phyloP scores from a whole-genome alignment of 2,113 vertebrate genomes.

The Apodemus sylvaticus region DNA sequence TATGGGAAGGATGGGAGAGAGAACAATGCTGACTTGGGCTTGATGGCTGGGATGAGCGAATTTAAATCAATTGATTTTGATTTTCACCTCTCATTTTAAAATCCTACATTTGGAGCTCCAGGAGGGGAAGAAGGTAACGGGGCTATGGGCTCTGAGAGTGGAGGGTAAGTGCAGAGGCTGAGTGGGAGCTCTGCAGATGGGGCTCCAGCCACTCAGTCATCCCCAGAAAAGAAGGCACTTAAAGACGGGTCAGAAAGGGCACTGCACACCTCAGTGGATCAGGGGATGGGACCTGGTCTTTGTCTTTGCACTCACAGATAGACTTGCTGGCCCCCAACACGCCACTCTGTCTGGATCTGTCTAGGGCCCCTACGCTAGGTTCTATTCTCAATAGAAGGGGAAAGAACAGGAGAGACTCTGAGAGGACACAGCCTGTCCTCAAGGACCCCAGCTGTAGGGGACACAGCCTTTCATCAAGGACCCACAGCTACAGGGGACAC shows the following conservation, averaged over 20 bases:
- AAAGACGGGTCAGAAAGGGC: background rate
- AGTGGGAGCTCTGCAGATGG: background rate
- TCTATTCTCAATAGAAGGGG: background rate
- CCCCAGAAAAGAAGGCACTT: background rate
- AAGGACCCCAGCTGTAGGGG: too few species aligned
- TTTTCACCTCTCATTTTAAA: conserved; percentile 32
- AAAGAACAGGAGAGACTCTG: background rate
- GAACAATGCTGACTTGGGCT: background rate
- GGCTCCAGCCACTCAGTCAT: too few species aligned
- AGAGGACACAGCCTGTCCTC: background rate
- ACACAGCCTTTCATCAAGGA: too few species aligned
- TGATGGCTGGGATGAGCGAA: background rate
- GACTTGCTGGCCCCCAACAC: background rate
- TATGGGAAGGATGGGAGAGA: background rate
- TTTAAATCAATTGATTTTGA: background rate
- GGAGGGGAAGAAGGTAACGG: background rate
- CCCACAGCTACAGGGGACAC: too few species aligned
- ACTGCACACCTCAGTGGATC: background rate
- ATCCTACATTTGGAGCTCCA: background rate
- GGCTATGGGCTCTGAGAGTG: background rate
- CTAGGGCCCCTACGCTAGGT: background rate
- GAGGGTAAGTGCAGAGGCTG: background rate
- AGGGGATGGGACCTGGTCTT: background rate
- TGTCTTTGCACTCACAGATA: too few species aligned
- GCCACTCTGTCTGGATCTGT: background rate